Evolutionary conservation across 1,140 invertebrate species (phyloP), one percentile per base, ranked within the genome.

Genomic region (Drosophila bifasciata): DNA sequence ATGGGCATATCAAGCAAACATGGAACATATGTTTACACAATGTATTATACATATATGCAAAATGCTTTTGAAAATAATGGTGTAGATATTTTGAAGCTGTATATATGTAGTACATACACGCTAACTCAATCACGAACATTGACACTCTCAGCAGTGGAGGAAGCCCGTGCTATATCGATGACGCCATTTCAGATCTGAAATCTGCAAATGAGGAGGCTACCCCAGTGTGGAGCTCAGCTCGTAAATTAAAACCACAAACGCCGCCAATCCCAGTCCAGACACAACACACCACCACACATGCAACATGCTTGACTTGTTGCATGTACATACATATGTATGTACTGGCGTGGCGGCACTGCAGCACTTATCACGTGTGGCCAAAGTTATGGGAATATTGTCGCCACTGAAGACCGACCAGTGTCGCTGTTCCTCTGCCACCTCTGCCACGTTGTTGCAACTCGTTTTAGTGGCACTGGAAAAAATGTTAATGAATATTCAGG

Each of bases 191-290:
- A 13, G 9, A 36, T 36, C 32, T 45, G 0, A 25, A 25, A 28
- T 49, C 21, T 25, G 16, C 19, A 51, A 45, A 40, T 52, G 58
- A 40, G 40, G 58, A 40, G 40, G 49, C 45, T 56, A 8, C 53
- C 53, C 11, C 39, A 21, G 43, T 41, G 44, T 51, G 19, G 21
- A 28, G 16, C 7, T 5, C 25, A 7, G 46, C 32, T 43, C 16
- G 62, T 66, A 66, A 50, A 58, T 57, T 66, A 58, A 51, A 66
- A 58, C 52, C 53, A 28, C 62, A 45, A 66, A 40, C 19, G 53
- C 32, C 32, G 28, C 43, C 25, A 15, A 44, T 43, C 46, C 28
- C 23, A 15, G 5, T 11, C 9, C 28, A 32, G 25, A 49, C 49
- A 36, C 49, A 51, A 7, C 49, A 13, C 49, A 28, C 28, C 49